Conservation (phyloP, 2,888 invertebrate species). For the Cyrtodaria siliqua region DNA sequence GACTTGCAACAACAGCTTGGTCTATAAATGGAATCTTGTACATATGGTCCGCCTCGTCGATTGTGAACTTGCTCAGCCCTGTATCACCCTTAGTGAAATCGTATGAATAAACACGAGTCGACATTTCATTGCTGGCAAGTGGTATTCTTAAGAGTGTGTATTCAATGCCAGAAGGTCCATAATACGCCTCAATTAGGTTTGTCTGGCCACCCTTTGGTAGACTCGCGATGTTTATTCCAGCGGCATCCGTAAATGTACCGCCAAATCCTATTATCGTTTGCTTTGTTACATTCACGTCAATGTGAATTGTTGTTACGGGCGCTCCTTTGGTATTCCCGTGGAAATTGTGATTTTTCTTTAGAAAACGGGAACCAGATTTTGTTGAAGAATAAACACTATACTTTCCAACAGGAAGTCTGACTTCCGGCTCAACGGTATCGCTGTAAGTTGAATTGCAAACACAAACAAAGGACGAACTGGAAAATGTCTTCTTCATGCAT, state of each 20-base stretch:
- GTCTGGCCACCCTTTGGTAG: constrained; percentile 88
- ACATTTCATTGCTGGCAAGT: constrained; percentile 95
- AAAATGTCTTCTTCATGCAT: constrained; percentile 23
- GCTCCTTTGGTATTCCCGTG: no score
- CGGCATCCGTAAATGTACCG: constrained; percentile 92
- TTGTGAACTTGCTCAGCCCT: constrained; percentile 85
- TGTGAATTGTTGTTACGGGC: neutral
- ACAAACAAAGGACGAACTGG: constrained; percentile 33
- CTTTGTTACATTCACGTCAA: constrained; percentile 78
- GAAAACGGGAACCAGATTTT: constrained; percentile 20
- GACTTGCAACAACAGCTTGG: constrained; percentile 32
- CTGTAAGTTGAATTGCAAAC: constrained; percentile 47
- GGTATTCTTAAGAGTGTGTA: constrained; percentile 93
- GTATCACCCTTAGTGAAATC: constrained; percentile 88
- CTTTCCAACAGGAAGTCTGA: constrained; percentile 4
- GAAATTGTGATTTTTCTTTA: neutral
- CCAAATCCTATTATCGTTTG: constrained; percentile 94
- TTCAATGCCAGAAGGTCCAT: constrained; percentile 89
- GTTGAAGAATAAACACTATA: constrained; percentile 23
- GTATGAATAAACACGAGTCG: constrained; percentile 93
- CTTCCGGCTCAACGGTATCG: constrained; percentile 33
- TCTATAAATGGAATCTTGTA: constrained; percentile 54
- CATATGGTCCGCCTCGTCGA: constrained; percentile 29
- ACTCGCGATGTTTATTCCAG: constrained; percentile 90
- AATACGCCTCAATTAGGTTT: constrained; percentile 87